phyloP scores from a whole-genome alignment of 2,113 vertebrate species.

The Collichthys lucidus region DNA sequence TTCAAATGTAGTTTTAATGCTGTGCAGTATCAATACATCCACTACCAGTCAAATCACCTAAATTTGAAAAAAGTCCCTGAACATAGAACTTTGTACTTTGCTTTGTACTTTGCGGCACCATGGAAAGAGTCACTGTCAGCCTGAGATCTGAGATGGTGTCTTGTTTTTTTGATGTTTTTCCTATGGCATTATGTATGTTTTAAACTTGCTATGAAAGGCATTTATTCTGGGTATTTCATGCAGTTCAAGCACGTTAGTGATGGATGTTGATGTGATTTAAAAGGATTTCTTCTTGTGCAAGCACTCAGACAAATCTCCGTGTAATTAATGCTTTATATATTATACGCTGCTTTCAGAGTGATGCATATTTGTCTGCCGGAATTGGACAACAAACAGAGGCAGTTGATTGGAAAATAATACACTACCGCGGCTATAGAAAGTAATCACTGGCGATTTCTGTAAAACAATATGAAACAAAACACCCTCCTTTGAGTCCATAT shows the following conservation, averaged over 20 bases:
- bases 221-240: conserved; percentile 10
- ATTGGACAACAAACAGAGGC: not conserved
- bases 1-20: no score
- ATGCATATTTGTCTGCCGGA: conserved; percentile 1
- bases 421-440: not conserved
- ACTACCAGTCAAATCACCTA: no score
- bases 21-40: no score
- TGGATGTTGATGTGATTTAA: not conserved
- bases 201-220: not conserved
- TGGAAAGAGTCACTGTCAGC: not conserved
- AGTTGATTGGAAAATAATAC: conserved; percentile 25
- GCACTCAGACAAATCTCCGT: not conserved
- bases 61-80: not conserved
- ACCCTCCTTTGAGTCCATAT: not conserved
- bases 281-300: not conserved
- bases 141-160: not conserved
- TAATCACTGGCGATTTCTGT: not conserved
- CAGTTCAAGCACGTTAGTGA: conserved; percentile 16
- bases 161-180: not conserved
- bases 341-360: not conserved
- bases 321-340: conserved; percentile 16
- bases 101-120: not conserved
- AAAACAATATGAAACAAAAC: not conserved
- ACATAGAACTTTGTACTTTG: not conserved
- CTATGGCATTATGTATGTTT: not conserved